phyloP scores from a whole-genome alignment of 2,113 vertebrate species.

The Excalfactoria chinensis region DNA sequence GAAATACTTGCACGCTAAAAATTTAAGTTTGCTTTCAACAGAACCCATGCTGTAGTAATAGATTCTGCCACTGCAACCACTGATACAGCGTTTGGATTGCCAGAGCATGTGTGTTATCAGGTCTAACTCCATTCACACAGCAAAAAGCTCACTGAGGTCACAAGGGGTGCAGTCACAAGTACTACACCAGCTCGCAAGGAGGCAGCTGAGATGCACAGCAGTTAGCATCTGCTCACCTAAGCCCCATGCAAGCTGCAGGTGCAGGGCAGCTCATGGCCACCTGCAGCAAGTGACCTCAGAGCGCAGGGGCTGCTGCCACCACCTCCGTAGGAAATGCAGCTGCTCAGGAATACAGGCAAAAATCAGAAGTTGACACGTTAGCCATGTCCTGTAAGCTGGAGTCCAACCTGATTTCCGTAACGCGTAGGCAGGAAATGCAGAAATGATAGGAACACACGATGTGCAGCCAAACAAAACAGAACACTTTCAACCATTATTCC shows the following conservation, averaged over 20 bases:
- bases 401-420: background rate
- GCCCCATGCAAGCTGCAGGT: background rate
- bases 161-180: background rate
- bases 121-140: background rate
- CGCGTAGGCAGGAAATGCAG: background rate
- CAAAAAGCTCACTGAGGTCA: background rate
- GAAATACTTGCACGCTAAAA: background rate
- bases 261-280: background rate
- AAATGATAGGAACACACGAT: background rate
- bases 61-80: background rate
- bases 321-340: fast-evolving
- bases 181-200: background rate
- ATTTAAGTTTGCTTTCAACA: background rate
- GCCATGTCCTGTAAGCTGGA: background rate
- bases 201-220: too few relatives aligned
- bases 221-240: fast-evolving
- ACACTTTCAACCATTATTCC: background rate
- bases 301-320: background rate
- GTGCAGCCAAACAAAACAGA: background rate
- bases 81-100: fast-evolving
- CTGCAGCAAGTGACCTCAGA: background rate
- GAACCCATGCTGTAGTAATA: background rate
- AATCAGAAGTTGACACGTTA: background rate
- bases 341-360: background rate
- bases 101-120: fast-evolving